Evolutionary conservation across 2,797 vertebrate genomes (phyloP).

Genomic region (Cryptoprocta ferox): DNA sequence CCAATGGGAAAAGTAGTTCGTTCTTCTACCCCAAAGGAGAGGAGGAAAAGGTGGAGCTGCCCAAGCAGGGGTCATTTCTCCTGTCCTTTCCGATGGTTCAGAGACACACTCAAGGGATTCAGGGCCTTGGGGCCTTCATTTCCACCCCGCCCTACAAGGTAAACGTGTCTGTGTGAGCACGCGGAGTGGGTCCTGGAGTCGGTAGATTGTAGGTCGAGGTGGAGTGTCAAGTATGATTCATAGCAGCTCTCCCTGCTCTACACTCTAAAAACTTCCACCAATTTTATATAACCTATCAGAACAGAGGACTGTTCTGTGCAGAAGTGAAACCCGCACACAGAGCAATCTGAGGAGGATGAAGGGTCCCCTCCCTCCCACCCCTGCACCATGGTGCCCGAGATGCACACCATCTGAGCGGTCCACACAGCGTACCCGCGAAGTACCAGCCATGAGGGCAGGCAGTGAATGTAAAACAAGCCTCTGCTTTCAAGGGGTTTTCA

Average conservation of each 20-base stretch:
- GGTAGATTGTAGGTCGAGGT: background rate
- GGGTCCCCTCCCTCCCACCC: rapidly evolving
- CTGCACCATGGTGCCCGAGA: background rate
- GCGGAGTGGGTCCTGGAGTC: background rate
- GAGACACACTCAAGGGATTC: background rate
- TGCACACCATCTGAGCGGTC: background rate
- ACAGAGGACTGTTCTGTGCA: background rate
- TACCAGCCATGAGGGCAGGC: rapidly evolving
- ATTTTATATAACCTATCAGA: background rate
- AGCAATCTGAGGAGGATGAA: background rate
- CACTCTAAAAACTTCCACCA: background rate
- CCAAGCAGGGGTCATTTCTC: background rate
- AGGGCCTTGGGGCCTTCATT: background rate
- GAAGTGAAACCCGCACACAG: background rate
- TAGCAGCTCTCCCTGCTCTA: background rate
- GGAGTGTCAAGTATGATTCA: background rate
- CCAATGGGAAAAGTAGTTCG: background rate
- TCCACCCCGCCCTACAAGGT: background rate
- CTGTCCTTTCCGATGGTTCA: background rate
- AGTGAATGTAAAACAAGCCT: background rate
- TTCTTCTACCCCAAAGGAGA: background rate
- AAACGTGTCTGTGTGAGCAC: rapidly evolving
- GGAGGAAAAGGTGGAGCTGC: background rate
- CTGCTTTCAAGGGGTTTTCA: background rate
- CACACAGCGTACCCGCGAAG: background rate